Evolutionary conservation across 2,888 invertebrate species (phyloP), one percentile per base, ranked within the genome.

Genomic region (Hypolimnas misippus): DNA sequence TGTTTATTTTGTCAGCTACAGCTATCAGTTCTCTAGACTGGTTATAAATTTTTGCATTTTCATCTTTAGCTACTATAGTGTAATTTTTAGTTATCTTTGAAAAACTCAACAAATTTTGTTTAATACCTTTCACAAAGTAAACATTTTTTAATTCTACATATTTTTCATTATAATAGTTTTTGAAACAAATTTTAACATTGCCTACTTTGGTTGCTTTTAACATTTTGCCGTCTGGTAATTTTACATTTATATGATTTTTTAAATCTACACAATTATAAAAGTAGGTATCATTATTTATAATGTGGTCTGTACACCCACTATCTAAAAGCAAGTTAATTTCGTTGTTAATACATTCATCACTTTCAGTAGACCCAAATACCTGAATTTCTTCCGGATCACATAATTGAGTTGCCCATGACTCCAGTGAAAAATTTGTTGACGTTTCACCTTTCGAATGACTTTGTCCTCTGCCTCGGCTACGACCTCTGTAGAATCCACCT

Each of bases 291-390:
- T 67, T 64, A 33, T 64, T 64, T 2, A 65, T 35, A 31, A 65
- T 65, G 25, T 65, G 61, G 25, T 61, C 56, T 1, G 63, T 70
- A 63, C 72, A 73, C 2, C 69, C 71, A 68, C 72, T 73, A 59
- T 71, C 71, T 58, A 71, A 69, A 31, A 72, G 50, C 70, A 69
- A 72, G 29, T 68, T 61, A 50, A 72, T 68, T 70, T 67, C 66
- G 66, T 12, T 59, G 68, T 65, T 67, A 64, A 55, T 8, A 63
- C 17, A 57, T 49, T 65, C 46, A n/a, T 57, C 50, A 19, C 12
- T 57, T 40, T 56, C 35, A 51, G 7, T 51, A 60, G 0, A 62
- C 35, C 53, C 66, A 0, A 7, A 21, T 65, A 66, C 46, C 53
- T 68, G 57, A 65, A 67, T 68, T 63, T 62, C 38, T 66, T 66